phyloP scores from a whole-genome alignment of 2,888 invertebrate species.

The Shargacucullia verbasci region DNA sequence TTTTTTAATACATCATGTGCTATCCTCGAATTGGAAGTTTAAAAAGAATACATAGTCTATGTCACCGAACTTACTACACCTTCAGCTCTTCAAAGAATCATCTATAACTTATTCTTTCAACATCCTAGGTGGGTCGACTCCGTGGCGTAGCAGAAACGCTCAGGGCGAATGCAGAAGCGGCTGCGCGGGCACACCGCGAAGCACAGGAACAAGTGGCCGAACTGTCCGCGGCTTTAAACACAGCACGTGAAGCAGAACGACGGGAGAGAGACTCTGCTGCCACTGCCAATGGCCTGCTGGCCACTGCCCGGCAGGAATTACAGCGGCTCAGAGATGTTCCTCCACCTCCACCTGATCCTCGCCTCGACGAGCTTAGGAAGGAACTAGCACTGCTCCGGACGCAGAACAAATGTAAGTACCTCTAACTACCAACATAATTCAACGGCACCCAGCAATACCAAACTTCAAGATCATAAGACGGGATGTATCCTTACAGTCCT shows the following conservation, averaged over 20 bases:
- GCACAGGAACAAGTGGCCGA: slow-evolving; percentile 86
- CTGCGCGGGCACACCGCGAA: slow-evolving; percentile 86
- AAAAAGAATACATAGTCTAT: too few relatives aligned
- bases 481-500: too few relatives aligned
- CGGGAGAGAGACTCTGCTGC: slow-evolving; percentile 87
- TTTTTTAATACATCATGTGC: too few relatives aligned
- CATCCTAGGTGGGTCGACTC: slow-evolving; percentile 79
- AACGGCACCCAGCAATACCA: too few relatives aligned
- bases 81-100: not conserved
- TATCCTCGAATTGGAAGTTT: too few relatives aligned
- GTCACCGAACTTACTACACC: not conserved
- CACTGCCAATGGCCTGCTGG: slow-evolving; percentile 89
- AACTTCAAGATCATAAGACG: not conserved
- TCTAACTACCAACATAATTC: too few relatives aligned
- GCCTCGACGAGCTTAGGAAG: slow-evolving; percentile 93
- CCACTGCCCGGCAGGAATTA: slow-evolving; percentile 91
- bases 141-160: slow-evolving; percentile 90
- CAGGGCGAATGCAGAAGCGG: slow-evolving; percentile 88
- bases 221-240: slow-evolving; percentile 83
- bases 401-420: slow-evolving; percentile 91
- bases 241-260: slow-evolving; percentile 83
- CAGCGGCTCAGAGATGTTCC: slow-evolving; percentile 90
- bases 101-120: not conserved
- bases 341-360: slow-evolving; percentile 91
- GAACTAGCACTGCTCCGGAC: slow-evolving; percentile 93